Evolutionary conservation across 2,888 invertebrate genomes (phyloP).

Genomic region (Resseliella maxima): DNA sequence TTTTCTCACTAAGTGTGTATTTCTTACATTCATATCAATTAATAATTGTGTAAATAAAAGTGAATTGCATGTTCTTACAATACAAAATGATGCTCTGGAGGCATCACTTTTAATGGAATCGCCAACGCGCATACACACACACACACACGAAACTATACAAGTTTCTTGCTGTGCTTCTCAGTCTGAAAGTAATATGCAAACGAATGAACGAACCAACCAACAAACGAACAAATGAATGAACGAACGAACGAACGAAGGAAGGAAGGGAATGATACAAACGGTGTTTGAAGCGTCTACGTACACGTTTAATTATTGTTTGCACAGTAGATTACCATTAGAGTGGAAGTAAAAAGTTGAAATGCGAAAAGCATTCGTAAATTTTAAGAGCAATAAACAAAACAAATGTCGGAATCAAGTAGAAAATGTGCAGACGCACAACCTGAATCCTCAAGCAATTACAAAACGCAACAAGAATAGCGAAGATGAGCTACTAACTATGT

Average conservation of each 20-base stretch:
- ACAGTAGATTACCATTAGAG: constrained; percentile 43
- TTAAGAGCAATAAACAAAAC: constrained; percentile 32
- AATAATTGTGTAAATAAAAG: constrained; percentile 33
- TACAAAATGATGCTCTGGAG: neutral
- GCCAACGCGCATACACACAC: neutral
- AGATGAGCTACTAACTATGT: neutral
- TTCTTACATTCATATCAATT: constrained; percentile 25
- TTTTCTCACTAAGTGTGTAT: neutral
- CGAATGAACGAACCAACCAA: too few relatives aligned
- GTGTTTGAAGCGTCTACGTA: constrained; percentile 5
- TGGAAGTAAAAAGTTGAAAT: constrained; percentile 34
- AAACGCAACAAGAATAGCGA: neutral
- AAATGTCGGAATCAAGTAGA: constrained; percentile 41
- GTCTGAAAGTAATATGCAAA: constrained; percentile 9
- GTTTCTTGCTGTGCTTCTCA: neutral
- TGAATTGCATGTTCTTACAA: neutral
- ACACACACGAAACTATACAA: neutral
- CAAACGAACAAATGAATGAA: too few relatives aligned
- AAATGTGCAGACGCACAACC: neutral
- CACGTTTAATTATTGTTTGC: constrained; percentile 51
- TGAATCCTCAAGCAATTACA: neutral
- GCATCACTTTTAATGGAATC: neutral
- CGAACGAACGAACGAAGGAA: too few relatives aligned
- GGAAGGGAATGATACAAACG: too few relatives aligned
- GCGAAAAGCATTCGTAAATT: constrained; percentile 43